Percentiles rank a stretch among this genome's conserved stretches.
Evolutionary conservation across 2,113 vertebrate genomes (phyloP).

Genomic region (Anser cygnoides): DNA sequence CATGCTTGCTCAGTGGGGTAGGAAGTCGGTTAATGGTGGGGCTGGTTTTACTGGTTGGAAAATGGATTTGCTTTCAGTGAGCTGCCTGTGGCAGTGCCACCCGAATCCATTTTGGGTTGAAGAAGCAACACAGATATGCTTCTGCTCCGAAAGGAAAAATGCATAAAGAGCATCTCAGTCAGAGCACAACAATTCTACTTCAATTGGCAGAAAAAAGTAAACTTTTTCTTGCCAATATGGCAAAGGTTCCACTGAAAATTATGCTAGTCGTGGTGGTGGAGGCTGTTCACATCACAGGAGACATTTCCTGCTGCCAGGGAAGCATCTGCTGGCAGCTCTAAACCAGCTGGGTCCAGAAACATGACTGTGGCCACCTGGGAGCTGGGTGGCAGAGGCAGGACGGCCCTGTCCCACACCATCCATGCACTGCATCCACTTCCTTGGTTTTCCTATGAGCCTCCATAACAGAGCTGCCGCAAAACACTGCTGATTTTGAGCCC

Average conservation of each 20-base stretch:
- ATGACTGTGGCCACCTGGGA: not conserved
- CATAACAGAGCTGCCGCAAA: not conserved
- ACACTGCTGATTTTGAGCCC: not conserved
- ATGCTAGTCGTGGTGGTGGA: not conserved
- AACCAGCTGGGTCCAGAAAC: not conserved
- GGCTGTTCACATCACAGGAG: not conserved
- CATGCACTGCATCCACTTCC: not conserved
- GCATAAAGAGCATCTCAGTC: not conserved
- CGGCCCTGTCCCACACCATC: not conserved
- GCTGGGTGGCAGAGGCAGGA: not conserved
- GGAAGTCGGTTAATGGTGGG: rapidly evolving
- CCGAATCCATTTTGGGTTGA: not conserved
- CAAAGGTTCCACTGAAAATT: not conserved
- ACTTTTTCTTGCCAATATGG: not conserved
- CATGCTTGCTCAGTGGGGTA: rapidly evolving
- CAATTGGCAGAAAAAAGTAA: not conserved
- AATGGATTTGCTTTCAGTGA: rapidly evolving
- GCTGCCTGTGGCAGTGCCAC: not conserved
- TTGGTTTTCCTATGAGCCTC: not conserved
- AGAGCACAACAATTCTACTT: rapidly evolving
- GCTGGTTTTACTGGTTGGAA: not conserved
- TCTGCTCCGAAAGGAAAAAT: not conserved
- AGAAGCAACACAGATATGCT: not conserved
- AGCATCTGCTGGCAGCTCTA: not conserved
- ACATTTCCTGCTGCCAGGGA: not conserved